Conservation (phyloP, 2,113 vertebrate species). For the Anser brachyrhynchus region DNA sequence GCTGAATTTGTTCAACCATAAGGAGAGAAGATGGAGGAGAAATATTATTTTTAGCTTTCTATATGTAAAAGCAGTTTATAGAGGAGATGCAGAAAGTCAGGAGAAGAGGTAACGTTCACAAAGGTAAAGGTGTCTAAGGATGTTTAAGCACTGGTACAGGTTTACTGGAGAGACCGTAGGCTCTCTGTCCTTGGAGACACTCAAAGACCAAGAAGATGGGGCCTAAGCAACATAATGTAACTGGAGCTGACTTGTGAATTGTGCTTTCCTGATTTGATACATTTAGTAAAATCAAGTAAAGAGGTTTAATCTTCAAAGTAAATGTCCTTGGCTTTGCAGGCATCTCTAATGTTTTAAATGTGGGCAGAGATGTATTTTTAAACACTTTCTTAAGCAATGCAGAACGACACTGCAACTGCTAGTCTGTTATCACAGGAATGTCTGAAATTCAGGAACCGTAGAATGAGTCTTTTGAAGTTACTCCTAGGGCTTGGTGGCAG, state of each 20-base stretch:
- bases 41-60: neutral
- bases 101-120: neutral
- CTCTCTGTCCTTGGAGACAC: no score
- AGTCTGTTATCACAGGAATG: neutral
- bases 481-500: neutral
- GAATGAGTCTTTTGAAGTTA: neutral
- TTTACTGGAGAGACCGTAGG: neutral
- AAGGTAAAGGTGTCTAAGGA: neutral
- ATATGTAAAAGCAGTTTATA: neutral
- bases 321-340: neutral
- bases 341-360: neutral
- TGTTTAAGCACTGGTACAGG: neutral
- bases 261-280: neutral
- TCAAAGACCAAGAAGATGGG: neutral
- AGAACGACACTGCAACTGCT: neutral
- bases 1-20: neutral
- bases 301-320: neutral
- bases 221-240: neutral
- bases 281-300: neutral
- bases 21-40: neutral
- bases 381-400: neutral
- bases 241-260: accelerated
- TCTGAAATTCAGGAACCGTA: neutral
- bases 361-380: neutral
- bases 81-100: neutral